Evolutionary conservation across 2,888 invertebrate species (phyloP).

Genomic region (Pachliopta kotzebuea): DNA sequence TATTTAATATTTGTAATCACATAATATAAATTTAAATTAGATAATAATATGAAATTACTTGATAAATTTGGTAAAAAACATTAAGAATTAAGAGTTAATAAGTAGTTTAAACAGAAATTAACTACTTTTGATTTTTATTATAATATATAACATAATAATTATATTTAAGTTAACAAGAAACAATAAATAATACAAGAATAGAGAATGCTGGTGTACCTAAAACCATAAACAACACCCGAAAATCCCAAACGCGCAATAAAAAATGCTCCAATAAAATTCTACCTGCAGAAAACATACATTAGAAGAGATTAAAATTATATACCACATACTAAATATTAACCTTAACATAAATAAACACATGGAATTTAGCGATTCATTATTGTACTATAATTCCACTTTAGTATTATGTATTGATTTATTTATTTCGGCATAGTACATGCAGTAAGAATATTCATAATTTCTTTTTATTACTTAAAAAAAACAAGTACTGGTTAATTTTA

Average conservation of each 20-base stretch:
- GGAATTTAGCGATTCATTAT: background rate
- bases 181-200: background rate
- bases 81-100: no score
- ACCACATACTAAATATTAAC: background rate
- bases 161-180: background rate
- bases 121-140: no score
- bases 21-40: no score
- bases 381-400: background rate
- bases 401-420: no score
- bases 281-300: background rate
- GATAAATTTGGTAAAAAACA: background rate
- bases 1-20: no score
- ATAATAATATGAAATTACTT: no score
- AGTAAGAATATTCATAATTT: no score
- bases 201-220: background rate
- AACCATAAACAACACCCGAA: background rate
- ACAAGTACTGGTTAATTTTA: no score
- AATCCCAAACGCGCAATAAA: background rate
- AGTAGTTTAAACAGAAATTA: background rate
- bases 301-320: background rate
- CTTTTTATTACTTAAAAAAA: no score
- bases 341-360: background rate
- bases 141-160: no score
- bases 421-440: no score
- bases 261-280: background rate